Conservation (phyloP, 1,140 invertebrate genomes). For the Drosophila subpulchrella region DNA sequence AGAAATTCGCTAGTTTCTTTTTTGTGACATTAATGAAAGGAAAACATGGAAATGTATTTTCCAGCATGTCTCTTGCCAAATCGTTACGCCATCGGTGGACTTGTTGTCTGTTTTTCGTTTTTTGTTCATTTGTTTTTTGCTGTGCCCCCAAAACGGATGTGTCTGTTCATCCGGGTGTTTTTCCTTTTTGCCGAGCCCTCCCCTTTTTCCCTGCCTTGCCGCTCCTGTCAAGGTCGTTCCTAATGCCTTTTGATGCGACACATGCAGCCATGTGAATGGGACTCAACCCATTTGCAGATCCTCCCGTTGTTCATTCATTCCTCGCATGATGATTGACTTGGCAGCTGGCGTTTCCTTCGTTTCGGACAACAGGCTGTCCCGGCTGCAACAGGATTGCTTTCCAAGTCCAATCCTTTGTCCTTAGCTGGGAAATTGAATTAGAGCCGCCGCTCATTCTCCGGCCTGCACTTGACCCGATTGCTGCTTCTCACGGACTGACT, state of each 20-base stretch:
- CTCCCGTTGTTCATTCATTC: conserved; percentile 7
- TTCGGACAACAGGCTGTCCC: conserved; percentile 24
- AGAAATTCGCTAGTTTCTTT: conserved; percentile 1
- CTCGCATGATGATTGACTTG: conserved; percentile 31
- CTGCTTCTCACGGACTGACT: conserved; percentile 6
- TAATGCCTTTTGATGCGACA: conserved; percentile 50
- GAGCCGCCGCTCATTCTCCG: neutral
- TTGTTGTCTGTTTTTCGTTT: conserved; percentile 25
- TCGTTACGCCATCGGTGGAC: conserved; percentile 59
- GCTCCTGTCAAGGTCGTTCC: conserved; percentile 53
- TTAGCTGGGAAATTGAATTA: conserved; percentile 22
- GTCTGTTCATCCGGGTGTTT: conserved; percentile 12
- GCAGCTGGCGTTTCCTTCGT: conserved; percentile 18
- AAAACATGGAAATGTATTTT: conserved; percentile 63
- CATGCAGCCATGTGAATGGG: conserved; percentile 36
- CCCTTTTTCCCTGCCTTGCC: conserved; percentile 14
- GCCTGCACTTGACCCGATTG: conserved; percentile 64
- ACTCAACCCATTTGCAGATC: conserved; percentile 1
- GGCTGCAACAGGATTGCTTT: conserved; percentile 23
- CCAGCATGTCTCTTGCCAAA: conserved; percentile 35
- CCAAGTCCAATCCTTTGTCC: neutral
- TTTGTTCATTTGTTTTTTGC: conserved; percentile 5
- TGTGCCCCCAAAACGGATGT: conserved; percentile 18
- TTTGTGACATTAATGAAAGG: conserved; percentile 62
- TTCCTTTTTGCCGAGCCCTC: neutral